phyloP scores from a whole-genome alignment of 2,888 invertebrate genomes.

The Campoletis raptor region DNA sequence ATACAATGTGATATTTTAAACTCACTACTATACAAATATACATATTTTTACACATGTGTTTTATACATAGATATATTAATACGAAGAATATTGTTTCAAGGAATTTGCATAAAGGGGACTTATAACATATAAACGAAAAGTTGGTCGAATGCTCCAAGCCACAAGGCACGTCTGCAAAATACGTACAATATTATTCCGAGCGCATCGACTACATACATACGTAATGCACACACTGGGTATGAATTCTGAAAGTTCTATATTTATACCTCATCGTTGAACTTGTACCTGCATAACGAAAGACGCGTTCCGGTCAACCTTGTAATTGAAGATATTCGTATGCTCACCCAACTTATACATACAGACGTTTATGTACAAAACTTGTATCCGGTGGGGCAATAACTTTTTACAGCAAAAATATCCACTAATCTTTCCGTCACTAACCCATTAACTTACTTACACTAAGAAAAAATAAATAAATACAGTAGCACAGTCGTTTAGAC shows the following conservation, averaged over 20 bases:
- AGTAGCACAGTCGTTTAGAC: too few species aligned
- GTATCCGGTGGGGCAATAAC: too few species aligned
- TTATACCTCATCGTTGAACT: constrained; percentile 53
- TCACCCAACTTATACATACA: background rate
- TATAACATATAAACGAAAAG: constrained; percentile 42
- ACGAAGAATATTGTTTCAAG: constrained; percentile 22
- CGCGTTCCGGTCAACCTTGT: constrained; percentile 15
- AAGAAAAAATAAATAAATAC: too few species aligned
- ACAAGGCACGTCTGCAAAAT: constrained; percentile 8
- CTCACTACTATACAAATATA: constrained; percentile 3
- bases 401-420: too few species aligned
- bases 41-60: background rate
- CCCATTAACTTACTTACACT: too few species aligned
- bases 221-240: constrained; percentile 48
- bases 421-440: too few species aligned
- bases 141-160: constrained; percentile 32
- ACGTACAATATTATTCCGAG: constrained; percentile 53
- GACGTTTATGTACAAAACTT: background rate
- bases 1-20: background rate
- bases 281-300: constrained; percentile 36
- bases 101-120: constrained; percentile 53
- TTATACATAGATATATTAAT: constrained; percentile 16
- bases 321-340: constrained; percentile 57
- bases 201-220: constrained; percentile 54
- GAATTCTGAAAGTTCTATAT: constrained; percentile 51